Base-by-base conservation (phyloP, 1,140 invertebrate species). In the Brachystomella parvula region DNA sequence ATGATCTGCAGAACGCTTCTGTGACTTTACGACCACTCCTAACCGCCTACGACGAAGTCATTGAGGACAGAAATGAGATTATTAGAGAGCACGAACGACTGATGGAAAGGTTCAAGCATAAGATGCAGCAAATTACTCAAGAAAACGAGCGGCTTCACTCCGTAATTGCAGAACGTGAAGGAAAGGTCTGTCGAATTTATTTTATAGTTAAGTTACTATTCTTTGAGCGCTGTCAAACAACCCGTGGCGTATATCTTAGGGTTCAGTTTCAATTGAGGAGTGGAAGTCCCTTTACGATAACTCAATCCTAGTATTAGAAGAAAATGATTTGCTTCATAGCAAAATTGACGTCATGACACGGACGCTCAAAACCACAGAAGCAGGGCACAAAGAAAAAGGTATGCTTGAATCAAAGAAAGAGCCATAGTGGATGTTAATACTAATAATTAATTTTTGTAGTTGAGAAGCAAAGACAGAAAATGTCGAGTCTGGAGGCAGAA, bases 41-140 rank as follows among this genome's bases (percentile, higher is more conserved):
- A 26, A 81, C 86, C 74, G 84, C 86, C 31, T 88, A 87, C 70
- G 81, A 86, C 68, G 84, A 86, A 70, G 83, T 82, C 24, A 75
- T 87, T 19, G 75, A 74, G 1, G 86, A 87, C 72, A 87, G 87
- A 75, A 81, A 85, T 26, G 80, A 85, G 28, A 77, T 87, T 28
- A 81, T 88, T 56, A 73, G 78, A 6, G 79, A 81, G 63, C 86
- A 85, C 61, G 83, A 83, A 69, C 74, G 76, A 1, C 82, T 85
- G 73, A 79, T 87, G 47, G 81, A 83, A 28, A 73, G 78, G n/a
- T 86, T 87, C 70, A 82, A 82, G 47, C 79, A 77, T 1, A 83
- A 82, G 75, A 77, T 83, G 32, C 85, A 85, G 74, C 79, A 83
- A 63, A 77, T 86, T 35, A 68, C 86, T 1, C 76, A 75, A 28